Evolutionary conservation across 2,888 invertebrate genomes (phyloP).

Genomic region (Pterostichus madidus): DNA sequence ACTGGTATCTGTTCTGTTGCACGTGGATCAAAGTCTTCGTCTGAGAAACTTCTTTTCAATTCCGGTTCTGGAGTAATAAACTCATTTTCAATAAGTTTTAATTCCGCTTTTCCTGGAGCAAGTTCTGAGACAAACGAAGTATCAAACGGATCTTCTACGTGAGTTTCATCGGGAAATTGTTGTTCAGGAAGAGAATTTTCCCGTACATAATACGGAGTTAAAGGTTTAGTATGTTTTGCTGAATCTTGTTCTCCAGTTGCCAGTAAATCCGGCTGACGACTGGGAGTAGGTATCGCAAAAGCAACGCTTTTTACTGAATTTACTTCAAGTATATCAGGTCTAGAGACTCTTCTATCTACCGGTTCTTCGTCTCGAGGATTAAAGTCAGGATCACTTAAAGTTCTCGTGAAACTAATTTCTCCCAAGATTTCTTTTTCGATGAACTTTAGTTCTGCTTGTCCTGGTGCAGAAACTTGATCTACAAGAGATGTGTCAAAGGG

Average conservation of each 20-base stretch:
- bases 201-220: slow-evolving; percentile 89
- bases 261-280: slow-evolving; percentile 78
- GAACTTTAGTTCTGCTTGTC: slow-evolving; percentile 88
- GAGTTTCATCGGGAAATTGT: slow-evolving; percentile 77
- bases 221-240: slow-evolving; percentile 83
- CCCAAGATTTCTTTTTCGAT: slow-evolving; percentile 88
- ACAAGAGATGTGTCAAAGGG: slow-evolving; percentile 93
- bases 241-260: slow-evolving; percentile 80
- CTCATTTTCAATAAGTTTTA: slow-evolving; percentile 80
- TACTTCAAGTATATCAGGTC: slow-evolving; percentile 80
- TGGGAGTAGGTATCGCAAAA: slow-evolving; percentile 81
- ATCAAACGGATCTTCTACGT: slow-evolving; percentile 83
- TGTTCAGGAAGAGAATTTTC: slow-evolving; percentile 81
- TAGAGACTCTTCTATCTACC: slow-evolving; percentile 79
- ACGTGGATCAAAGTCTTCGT: slow-evolving; percentile 82
- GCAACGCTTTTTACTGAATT: slow-evolving; percentile 78
- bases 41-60: slow-evolving; percentile 81
- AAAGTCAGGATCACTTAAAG: slow-evolving; percentile 87
- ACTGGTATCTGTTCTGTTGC: slow-evolving; percentile 73
- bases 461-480: slow-evolving; percentile 85
- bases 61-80: slow-evolving; percentile 74
- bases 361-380: slow-evolving; percentile 86
- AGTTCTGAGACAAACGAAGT: slow-evolving; percentile 81
- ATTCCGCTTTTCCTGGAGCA: slow-evolving; percentile 80
- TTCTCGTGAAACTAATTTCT: slow-evolving; percentile 76